Evolutionary conservation across 2,888 invertebrate species (phyloP), one percentile per base, ranked within the genome.

Genomic region (Parnassius orleans): DNA sequence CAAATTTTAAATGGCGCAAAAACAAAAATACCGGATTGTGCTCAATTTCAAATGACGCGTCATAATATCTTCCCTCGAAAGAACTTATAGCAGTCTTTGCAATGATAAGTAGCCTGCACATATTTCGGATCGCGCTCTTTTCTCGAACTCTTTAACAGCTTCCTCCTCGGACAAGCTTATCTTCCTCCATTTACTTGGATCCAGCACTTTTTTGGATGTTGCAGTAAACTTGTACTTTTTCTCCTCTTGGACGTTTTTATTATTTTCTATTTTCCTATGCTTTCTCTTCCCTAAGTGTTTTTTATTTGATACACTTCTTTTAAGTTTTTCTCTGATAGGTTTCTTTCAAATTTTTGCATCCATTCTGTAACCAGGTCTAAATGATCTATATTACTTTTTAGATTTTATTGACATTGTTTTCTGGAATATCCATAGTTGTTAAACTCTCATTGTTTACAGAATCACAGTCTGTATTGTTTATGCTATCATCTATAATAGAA

Each of bases 21-120:
- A 24, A 24, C 24, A 46, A 46, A 11, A n/a, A 52, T 24, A 61
- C 61, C 53, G 58, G 51, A 59, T 58, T 42, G 46, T 59, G 57
- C 50, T 55, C 24, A 65, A 53, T 15, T 58, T 61, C 9, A 59
- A 44, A 41, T 65, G 65, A 3, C 65, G 57, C 12, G 10, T 55
- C 59, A 65, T 58, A 1, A 65, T 65, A 48, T 65, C 65, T 19
- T 58, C 58, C 44, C 59, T 65, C 3, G 65, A 62, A 46, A 65
- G n/a, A 55, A 52, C 46, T 61, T 64, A 12, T 53, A 64, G 42
- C 64, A 64, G 11, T 60, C 61, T 10, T 57, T 56, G 46, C 64
- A 64, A 14, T 61, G 46, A 52, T 64, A 64, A 12, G 51, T 55
- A 7, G 61, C 57, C 12, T 57, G 60, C 9, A 61, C 54, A 44